phyloP scores from a whole-genome alignment of 2,797 vertebrate genomes.

The Gobionotothen gibberifrons region DNA sequence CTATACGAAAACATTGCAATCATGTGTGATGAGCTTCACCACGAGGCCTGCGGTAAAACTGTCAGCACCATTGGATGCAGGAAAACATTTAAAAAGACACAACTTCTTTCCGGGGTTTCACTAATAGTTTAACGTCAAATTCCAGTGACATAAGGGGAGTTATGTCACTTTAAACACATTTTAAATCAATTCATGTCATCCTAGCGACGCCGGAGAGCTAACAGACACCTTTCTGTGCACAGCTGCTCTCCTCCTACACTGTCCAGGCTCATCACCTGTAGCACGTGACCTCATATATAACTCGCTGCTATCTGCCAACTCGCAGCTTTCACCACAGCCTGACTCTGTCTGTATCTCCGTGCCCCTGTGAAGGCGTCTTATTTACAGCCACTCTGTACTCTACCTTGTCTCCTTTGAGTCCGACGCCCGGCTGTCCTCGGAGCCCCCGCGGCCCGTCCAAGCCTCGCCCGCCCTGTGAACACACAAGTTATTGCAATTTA shows the following conservation, averaged over 20 bases:
- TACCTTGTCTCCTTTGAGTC: conserved; percentile 93
- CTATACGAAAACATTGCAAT: conserved; percentile 31
- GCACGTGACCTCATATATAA: conserved; percentile 57
- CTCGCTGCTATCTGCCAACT: conserved; percentile 47
- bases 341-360: conserved; percentile 38
- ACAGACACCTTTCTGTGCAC: conserved; percentile 33
- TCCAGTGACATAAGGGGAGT: not conserved
- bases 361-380: conserved; percentile 53
- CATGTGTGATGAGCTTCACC: conserved; percentile 23
- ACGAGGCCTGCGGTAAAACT: conserved; percentile 20
- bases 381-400: conserved; percentile 73
- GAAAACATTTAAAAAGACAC: conserved; percentile 4
- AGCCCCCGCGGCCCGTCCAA: conserved; percentile 89
- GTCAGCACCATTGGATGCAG: conserved; percentile 1
- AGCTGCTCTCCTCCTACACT: conserved; percentile 46
- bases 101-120: not conserved
- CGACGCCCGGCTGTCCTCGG: conserved; percentile 84
- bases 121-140: conserved; percentile 3
- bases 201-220: not conserved
- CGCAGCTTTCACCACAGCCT: conserved; percentile 44
- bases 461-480: conserved; percentile 87
- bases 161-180: not conserved
- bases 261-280: conserved; percentile 48
- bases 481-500: conserved; percentile 14
- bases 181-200: conserved; percentile 7